phyloP scores from a whole-genome alignment of 2,113 vertebrate species.

The Proteles cristata region DNA sequence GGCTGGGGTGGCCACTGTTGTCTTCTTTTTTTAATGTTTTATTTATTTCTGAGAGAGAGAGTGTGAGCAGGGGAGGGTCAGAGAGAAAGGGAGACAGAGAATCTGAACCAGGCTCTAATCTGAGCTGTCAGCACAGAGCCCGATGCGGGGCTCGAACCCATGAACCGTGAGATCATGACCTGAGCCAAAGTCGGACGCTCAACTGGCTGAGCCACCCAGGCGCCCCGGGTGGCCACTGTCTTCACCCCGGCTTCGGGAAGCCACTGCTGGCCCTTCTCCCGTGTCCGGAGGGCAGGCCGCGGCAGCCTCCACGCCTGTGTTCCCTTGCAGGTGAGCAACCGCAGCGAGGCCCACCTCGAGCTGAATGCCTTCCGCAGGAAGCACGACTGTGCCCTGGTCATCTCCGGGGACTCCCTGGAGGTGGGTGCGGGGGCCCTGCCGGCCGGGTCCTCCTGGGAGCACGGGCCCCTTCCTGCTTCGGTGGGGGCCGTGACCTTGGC shows the following conservation, averaged over 20 bases:
- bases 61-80: no score
- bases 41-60: no score
- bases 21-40: no score
- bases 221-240: not conserved
- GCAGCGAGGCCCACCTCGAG: constrained; percentile 97
- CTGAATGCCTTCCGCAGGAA: constrained; percentile 97
- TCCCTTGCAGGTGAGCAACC: constrained; percentile 93
- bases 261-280: not conserved
- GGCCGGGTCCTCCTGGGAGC: fast-evolving
- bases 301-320: not conserved
- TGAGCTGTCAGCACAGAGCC: no score
- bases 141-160: no score
- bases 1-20: not conserved
- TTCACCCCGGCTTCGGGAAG: not conserved
- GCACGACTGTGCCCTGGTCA: constrained; percentile 97
- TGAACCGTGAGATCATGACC: no score
- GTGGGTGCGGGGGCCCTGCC: constrained; percentile 75
- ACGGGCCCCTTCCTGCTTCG: fast-evolving
- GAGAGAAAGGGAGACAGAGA: no score
- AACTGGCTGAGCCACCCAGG: no score
- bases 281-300: not conserved
- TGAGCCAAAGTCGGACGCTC: no score
- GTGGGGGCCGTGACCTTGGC: fast-evolving
- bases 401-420: constrained; percentile 97
- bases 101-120: no score